Conservation (phyloP, 1,140 invertebrate genomes). For the Geopemphigus sp. region DNA sequence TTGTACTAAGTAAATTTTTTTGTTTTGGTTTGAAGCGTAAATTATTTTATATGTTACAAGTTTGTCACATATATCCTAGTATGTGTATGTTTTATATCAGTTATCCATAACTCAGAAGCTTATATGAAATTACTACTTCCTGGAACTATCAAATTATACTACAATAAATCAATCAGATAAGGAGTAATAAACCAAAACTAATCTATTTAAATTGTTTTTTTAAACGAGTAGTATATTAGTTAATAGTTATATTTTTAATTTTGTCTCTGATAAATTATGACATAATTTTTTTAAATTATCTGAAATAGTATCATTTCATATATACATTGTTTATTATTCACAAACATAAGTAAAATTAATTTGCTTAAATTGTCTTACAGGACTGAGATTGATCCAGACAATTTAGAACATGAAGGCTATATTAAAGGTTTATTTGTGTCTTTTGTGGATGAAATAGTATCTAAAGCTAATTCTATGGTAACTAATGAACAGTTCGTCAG, state of each 20-base stretch:
- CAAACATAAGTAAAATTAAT: neutral
- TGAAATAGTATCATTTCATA: neutral
- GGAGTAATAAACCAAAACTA: constrained; percentile 10
- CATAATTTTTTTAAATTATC: neutral
- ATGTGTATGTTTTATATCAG: neutral
- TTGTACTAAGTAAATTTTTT: too few relatives aligned
- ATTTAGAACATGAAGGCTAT: constrained; percentile 62
- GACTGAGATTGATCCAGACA: constrained; percentile 70
- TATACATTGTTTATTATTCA: neutral
- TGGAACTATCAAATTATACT: constrained; percentile 33
- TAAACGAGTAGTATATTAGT: constrained; percentile 9
- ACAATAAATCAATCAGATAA: constrained; percentile 41
- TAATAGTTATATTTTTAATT: constrained; percentile 1
- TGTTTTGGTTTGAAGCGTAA: too few relatives aligned
- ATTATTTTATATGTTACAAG: too few relatives aligned
- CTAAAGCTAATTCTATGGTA: constrained; percentile 66
- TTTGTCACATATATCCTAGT: neutral
- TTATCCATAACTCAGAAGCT: constrained; percentile 13
- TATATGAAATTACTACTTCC: constrained; percentile 40
- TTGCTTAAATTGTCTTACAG: constrained; percentile 56
- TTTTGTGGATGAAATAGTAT: constrained; percentile 75
- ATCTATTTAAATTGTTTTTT: constrained; percentile 27
- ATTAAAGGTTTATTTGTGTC: constrained; percentile 64
- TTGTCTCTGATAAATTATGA: neutral
- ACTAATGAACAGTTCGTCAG: constrained; percentile 75